Evolutionary conservation across 2,888 invertebrate genomes (phyloP).

Genomic region (Ornithoptera priamus): DNA sequence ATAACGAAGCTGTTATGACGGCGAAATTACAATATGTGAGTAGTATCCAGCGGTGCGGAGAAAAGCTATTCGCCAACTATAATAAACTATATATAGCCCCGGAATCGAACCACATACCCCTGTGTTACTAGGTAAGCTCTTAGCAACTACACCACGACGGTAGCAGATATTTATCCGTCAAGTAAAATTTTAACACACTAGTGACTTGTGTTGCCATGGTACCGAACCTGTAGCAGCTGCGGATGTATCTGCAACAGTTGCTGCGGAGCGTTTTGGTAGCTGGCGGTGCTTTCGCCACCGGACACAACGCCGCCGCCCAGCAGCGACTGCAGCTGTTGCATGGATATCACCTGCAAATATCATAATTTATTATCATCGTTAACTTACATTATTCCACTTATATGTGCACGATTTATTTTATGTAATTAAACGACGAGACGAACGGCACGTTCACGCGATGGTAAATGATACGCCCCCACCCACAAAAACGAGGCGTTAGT

Average conservation of each 20-base stretch:
- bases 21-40: too few relatives aligned
- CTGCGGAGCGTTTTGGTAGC: constrained; percentile 75
- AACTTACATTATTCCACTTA: neutral
- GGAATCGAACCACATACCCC: too few relatives aligned
- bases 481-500: too few relatives aligned
- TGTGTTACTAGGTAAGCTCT: too few relatives aligned
- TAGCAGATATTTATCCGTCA: neutral
- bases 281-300: constrained; percentile 58
- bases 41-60: too few relatives aligned
- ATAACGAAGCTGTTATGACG: too few relatives aligned
- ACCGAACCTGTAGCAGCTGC: constrained; percentile 67
- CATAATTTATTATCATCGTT: neutral
- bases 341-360: constrained; percentile 69
- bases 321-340: constrained; percentile 80
- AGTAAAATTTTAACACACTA: neutral
- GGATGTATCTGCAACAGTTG: constrained; percentile 74
- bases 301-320: constrained; percentile 71
- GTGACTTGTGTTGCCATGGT: neutral
- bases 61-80: too few relatives aligned
- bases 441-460: too few relatives aligned
- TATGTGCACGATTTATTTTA: neutral
- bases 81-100: too few relatives aligned
- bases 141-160: too few relatives aligned
- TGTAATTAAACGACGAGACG: too few relatives aligned
- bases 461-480: too few relatives aligned